Evolutionary conservation across 2,113 vertebrate genomes (phyloP).

Genomic region (Grammomys surdaster): DNA sequence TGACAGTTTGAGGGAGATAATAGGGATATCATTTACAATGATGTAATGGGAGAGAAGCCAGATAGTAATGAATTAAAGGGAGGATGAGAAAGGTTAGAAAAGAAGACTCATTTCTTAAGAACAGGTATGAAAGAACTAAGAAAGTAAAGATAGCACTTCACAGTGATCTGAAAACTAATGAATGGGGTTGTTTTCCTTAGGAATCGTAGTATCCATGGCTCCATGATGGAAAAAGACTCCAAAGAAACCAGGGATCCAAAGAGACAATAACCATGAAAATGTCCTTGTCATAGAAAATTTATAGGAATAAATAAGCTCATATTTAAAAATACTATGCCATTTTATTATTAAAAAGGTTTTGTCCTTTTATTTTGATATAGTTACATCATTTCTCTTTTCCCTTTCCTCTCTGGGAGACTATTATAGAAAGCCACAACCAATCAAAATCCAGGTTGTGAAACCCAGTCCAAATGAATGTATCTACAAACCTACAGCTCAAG

Average conservation of each 20-base stretch:
- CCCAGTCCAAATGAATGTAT: not conserved
- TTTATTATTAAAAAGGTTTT: not conserved
- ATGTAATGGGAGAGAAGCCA: not conserved
- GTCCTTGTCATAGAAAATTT: not conserved
- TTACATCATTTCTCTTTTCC: not conserved
- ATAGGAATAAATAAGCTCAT: not conserved
- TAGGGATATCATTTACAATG: not conserved
- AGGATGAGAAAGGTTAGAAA: not conserved
- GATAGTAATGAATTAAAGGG: not conserved
- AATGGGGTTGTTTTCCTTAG: not conserved
- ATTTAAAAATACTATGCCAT: not conserved
- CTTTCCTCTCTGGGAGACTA: not conserved
- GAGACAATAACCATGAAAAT: not conserved
- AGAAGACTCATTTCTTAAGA: conserved; percentile 36
- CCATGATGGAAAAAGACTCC: not conserved
- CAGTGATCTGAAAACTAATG: not conserved
- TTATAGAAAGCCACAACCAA: not conserved
- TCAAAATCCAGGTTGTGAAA: not conserved
- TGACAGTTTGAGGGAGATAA: not conserved
- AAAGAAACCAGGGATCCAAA: not conserved
- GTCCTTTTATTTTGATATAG: not conserved
- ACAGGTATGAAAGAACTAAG: not conserved
- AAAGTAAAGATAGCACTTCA: not conserved
- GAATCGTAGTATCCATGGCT: not conserved
- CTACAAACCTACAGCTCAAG: not conserved